These are phyloP conservation scores for Campodea augens DNA, from an alignment of 1,140 invertebrate species.

Conservation along the genomic window DNA sequence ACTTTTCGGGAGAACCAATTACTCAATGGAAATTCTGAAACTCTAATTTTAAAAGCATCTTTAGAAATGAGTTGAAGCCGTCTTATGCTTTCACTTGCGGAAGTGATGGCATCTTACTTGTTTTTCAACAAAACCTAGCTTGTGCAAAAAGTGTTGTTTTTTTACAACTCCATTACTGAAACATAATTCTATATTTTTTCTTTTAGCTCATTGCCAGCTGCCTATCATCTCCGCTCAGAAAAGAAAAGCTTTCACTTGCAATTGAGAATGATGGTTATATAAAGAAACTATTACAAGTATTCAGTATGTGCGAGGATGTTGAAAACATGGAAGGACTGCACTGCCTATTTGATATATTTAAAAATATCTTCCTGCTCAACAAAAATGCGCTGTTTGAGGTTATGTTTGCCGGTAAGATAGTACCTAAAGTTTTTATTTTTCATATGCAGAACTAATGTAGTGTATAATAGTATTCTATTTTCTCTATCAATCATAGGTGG, in stretches of 20 bases:
- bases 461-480: too few relatives aligned
- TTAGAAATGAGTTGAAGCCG: too few relatives aligned
- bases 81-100: too few relatives aligned
- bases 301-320: conserved; percentile 91
- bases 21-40: too few relatives aligned
- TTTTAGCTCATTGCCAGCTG: conserved; percentile 48
- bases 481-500: too few relatives aligned
- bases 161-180: neutral
- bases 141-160: conserved; percentile 15
- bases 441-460: too few relatives aligned
- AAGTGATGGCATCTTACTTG: too few relatives aligned
- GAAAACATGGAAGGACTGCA: conserved; percentile 88
- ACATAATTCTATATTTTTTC: conserved; percentile 7
- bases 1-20: too few relatives aligned
- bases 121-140: too few relatives aligned
- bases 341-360: conserved; percentile 94
- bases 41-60: too few relatives aligned
- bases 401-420: conserved; percentile 54
- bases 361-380: conserved; percentile 96
- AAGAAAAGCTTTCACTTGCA: conserved; percentile 88
- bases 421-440: too few relatives aligned
- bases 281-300: conserved; percentile 82
- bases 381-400: conserved; percentile 94
- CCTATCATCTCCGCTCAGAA: conserved; percentile 59
- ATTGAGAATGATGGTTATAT: conserved; percentile 92